Evolutionary conservation across 2,113 vertebrate genomes (phyloP), one percentile per base, ranked within the genome.

Genomic region (Astatotilapia flaviijosephi): DNA sequence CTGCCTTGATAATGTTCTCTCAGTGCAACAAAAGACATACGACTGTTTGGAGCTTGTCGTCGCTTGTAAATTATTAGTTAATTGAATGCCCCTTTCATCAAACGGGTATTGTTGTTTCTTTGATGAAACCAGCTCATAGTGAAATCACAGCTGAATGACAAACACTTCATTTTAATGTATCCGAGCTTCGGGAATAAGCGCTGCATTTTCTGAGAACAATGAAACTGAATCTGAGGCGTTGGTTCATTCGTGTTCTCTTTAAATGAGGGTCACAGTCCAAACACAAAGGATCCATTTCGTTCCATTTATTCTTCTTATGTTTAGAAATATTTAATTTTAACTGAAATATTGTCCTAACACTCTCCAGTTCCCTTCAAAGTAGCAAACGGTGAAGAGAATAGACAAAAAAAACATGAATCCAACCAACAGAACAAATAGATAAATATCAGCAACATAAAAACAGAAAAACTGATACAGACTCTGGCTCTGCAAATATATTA

Each of bases 401-500:
- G 35, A 70, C 12, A 70, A 42, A 70, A 23, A 23, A 23, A 23
- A 4, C 31, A 42, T 7, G 17, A 70, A 70, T 70, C 65, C 37
- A 23, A 70, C 12, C 3, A 40, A 42, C n/a, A 42, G 11, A 70
- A 42, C 35, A 15, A 70, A 40, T 14, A 5, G 7, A 70, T 42
- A 23, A 42, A 42, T 42, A 23, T 42, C 7, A 40, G 11, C 2
- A 68, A 35, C 1, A 12, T n/a, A 19, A 62, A 62, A 9, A 54
- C 21, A 21, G 10, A 54, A 21, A 60, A 33, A 10, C 56, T 1
- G 9, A 1, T 33, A 19, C 0, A 60, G 28, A 3, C 2, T 62
- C 28, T 33, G 58, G 28, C 58, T 33, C 58, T 62, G 58, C 1
- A 62, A 62, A 62, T 62, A 62, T 35, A 14, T 68, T 68, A 68